Evolutionary conservation across 2,888 invertebrate species (phyloP), one percentile per base, ranked within the genome.

Genomic region (Hemaris fuciformis): DNA sequence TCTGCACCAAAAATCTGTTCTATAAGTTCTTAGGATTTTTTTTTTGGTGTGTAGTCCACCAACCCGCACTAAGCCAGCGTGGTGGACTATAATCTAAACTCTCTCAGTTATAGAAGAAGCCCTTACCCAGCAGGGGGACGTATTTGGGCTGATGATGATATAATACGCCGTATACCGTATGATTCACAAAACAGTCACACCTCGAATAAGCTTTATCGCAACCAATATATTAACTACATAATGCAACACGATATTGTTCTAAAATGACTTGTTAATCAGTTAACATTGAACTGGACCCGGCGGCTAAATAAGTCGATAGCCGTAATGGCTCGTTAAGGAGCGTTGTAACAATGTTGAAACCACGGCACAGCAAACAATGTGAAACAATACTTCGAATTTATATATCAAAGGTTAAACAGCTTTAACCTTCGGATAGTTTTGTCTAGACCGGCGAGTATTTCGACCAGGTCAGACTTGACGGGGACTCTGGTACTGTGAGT

Each of bases 241-340:
- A 27, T 56, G 38, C 53, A 42, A 62, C 57, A 61, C 34, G 43
- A 61, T 80, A 80, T 79, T 74, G 75, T 77, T 79, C 80, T 78
- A 77, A 81, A 85, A 85, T 82, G 75, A 81, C 78, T 75, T 67
- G 77, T 81, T 79, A 76, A 79, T 82, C 79, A 77, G 78, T 80
- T 78, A 80, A 80, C 78, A 79, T 62, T 53, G 43, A 53, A 74
- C 72, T 67, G 67, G 70, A 73, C 77, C 85, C 83, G 67, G 64
- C 63, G 79, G 85, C 82, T 68, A 77, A 79, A 81, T 59, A 76
- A 71, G 79, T 76, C 73, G 76, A 77, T 74, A 69, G 68, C 72
- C 72, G 70, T 83, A 81, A 80, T 71, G 76, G 79, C 78, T 75
- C 76, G 80, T 83, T 82, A 59, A 34, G 46, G 46, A 18, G 34